These are phyloP conservation scores for Macrosteles quadrilineatus DNA, from an alignment of 1,140 invertebrate species.

Conservation along the genomic window DNA sequence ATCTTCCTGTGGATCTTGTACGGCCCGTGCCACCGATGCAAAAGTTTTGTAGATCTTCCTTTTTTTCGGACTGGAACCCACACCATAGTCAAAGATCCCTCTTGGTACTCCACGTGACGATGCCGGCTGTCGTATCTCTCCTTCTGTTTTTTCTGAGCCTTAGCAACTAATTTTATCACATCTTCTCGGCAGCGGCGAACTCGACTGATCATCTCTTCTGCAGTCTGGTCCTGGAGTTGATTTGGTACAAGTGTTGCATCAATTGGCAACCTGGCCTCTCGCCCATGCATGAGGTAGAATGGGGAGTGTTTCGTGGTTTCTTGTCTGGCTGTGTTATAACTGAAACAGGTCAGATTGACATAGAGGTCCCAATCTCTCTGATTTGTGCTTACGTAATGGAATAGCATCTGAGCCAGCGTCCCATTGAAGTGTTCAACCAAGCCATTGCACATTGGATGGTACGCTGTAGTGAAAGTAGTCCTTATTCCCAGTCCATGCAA, in stretches of 20 bases:
- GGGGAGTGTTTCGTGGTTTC: not conserved
- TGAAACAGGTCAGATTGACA: not conserved
- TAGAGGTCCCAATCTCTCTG: constrained; percentile 8
- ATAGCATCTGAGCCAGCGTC: not conserved
- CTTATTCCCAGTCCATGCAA: not conserved
- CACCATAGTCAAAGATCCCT: too few species aligned
- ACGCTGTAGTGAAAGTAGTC: not conserved
- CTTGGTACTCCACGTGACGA: too few species aligned
- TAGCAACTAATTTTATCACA: not conserved
- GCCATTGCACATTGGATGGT: not conserved
- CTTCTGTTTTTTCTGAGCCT: not conserved
- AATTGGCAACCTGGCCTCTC: not conserved
- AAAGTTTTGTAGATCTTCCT: too few species aligned
- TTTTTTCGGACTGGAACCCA: too few species aligned
- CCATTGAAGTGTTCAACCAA: constrained; percentile 1
- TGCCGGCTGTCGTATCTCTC: too few species aligned
- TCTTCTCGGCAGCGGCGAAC: not conserved
- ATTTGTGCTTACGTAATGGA: not conserved
- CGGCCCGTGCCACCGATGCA: too few species aligned
- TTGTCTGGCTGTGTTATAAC: not conserved
- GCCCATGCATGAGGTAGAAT: not conserved
- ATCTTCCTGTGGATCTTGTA: too few species aligned
- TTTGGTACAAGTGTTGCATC: not conserved
- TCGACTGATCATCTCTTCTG: not conserved
- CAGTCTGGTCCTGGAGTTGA: not conserved